Base-by-base conservation (phyloP, 2,888 invertebrate genomes). In the Leptopilina drosophilae region DNA sequence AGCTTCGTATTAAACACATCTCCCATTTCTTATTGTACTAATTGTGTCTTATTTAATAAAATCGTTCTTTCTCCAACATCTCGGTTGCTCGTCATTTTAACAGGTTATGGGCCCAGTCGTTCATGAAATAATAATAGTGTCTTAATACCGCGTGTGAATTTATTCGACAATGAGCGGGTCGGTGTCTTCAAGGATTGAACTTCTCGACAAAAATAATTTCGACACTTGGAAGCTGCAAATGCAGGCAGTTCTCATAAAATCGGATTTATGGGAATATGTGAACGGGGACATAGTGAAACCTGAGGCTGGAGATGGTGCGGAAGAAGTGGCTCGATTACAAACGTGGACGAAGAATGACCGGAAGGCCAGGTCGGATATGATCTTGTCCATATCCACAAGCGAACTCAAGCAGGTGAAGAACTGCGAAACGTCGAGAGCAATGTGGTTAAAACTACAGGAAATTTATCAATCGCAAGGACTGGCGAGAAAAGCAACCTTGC, bases 321-420 rank as follows among this genome's bases (percentile, higher is more conserved):
- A 14, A 12, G 14, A n/a, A n/a, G 14, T 14, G 5, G 59, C 59
- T 20, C 12, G 65, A 40, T 6, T 76, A 46, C 20, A 49, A 33
- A 62, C 53, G 20, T 83, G 83, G 83, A 59, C 46, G 6, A 75
- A 73, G 20, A 73, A 40, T 12, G 83, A 83, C 76, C 33, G 42
- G 65, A 83, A 83, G 67, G 83, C 82, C 20, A 73, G 66, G 77
- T 77, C 83, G 9, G 82, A 82, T 64, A 73, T 78, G 5, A 15
- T 78, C 0, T 73, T 80, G 15, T 75, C 49, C 2, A 82, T 82
- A 33, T 75, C 78, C 53, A 56, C 79, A 1, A 73, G 79, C 1
- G 75, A 82, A 40, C 42, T 79, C 5, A 78, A 81, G 64, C 82
- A 80, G 14, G 20, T 67, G 0, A 77, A 78, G n/a, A 79, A 75